Evolutionary conservation across 2,888 invertebrate genomes (phyloP).

Genomic region (Acleris sparsana): DNA sequence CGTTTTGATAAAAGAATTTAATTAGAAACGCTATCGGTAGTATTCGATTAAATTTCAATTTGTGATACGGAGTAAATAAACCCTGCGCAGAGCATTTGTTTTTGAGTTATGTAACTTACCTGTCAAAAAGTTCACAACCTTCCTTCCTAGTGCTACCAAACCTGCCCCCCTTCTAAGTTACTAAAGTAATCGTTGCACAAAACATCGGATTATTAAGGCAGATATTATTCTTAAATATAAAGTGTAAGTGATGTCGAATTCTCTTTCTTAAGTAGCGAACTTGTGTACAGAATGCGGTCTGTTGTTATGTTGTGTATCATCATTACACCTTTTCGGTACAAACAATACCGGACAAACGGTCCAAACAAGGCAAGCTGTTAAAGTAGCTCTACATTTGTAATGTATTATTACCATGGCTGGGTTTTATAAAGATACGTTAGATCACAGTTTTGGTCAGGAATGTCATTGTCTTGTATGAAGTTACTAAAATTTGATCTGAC

Average conservation of each 20-base stretch:
- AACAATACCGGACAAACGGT: slow-evolving; percentile 2
- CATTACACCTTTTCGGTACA: neutral
- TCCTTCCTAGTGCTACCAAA: neutral
- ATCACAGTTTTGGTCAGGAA: too few species aligned
- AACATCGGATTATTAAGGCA: too few species aligned
- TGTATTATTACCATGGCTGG: too few species aligned
- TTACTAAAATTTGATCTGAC: too few species aligned
- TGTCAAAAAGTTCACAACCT: slow-evolving; percentile 7
- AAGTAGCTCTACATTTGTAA: slow-evolving; percentile 10
- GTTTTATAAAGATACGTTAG: too few species aligned
- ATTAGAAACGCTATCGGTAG: slow-evolving; percentile 11
- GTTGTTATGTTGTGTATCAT: slow-evolving; percentile 12
- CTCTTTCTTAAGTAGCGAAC: too few species aligned
- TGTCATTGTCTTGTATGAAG: too few species aligned
- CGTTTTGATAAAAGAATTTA: slow-evolving; percentile 8
- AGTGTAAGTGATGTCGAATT: too few species aligned
- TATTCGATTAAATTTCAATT: slow-evolving; percentile 9
- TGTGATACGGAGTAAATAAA: neutral
- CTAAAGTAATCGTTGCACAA: neutral
- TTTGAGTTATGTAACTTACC: slow-evolving; percentile 12
- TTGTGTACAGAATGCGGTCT: neutral
- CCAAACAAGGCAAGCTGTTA: slow-evolving; percentile 10
- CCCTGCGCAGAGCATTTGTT: neutral
- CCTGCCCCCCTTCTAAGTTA: neutral
- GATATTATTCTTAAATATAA: too few species aligned